These are phyloP conservation scores for Coracias cyanogaster DNA, from an alignment of 2,797 vertebrate genomes.

Conservation along the genomic window DNA sequence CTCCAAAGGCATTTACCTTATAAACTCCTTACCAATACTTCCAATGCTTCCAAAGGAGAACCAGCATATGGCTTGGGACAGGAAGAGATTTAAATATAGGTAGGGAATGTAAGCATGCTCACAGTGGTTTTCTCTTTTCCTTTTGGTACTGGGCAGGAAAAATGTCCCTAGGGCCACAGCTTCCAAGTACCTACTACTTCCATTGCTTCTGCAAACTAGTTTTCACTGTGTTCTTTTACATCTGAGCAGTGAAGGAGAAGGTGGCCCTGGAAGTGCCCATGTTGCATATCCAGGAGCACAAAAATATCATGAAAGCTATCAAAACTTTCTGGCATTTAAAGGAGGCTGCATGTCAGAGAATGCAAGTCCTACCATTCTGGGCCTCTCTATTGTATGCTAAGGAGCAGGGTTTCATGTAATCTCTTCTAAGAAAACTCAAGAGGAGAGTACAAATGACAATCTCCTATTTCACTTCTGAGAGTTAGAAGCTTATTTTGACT, in stretches of 20 bases:
- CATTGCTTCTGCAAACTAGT: not conserved
- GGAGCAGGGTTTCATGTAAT: not conserved
- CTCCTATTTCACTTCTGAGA: not conserved
- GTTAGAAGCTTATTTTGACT: not conserved
- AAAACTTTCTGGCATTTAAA: not conserved
- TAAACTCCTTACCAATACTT: not conserved
- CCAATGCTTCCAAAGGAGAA: not conserved
- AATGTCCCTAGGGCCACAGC: not conserved
- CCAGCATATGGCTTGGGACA: not conserved
- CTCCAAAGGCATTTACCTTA: not conserved
- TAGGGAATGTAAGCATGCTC: not conserved
- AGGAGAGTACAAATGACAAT: not conserved
- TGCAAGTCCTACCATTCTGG: not conserved
- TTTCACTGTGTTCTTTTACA: not conserved
- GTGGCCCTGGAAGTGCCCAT: not conserved
- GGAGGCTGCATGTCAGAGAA: not conserved
- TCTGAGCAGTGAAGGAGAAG: not conserved
- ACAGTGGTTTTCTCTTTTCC: not conserved
- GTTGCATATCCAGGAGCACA: not conserved
- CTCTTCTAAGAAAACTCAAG: not conserved
- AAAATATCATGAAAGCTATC: not conserved
- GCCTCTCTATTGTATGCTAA: not conserved
- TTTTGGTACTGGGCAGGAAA: not conserved
- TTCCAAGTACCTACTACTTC: not conserved
- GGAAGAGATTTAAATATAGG: not conserved